Percentiles rank a stretch among this genome's conserved stretches.
Evolutionary conservation across 2,888 invertebrate species (phyloP).

Genomic region (Cetonia aurata): DNA sequence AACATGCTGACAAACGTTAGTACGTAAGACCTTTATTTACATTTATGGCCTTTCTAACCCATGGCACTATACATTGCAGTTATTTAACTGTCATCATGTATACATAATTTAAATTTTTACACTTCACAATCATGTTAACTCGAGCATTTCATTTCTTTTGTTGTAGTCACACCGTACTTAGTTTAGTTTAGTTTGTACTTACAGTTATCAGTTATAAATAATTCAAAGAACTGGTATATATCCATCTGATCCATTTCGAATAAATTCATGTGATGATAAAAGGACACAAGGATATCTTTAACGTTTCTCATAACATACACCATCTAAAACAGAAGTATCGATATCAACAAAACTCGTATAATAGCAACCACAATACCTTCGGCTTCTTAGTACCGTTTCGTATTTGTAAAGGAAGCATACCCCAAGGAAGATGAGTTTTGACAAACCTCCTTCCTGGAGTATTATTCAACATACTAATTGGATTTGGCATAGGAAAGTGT

Average conservation of each 20-base stretch:
- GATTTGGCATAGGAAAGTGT: neutral
- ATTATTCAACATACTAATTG: constrained; percentile 1
- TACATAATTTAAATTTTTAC: no score
- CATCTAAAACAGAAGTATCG: constrained; percentile 65
- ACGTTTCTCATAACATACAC: constrained; percentile 81
- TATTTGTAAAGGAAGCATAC: constrained; percentile 70
- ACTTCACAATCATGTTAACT: no score
- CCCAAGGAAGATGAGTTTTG: constrained; percentile 75
- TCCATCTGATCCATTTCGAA: constrained; percentile 54
- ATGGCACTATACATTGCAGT: no score
- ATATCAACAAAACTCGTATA: neutral
- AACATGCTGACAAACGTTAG: no score
- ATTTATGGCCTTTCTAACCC: no score
- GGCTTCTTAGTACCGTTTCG: constrained; percentile 62
- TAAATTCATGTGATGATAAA: constrained; percentile 76
- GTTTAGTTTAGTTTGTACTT: neutral
- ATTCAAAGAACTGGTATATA: constrained; percentile 24
- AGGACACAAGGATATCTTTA: constrained; percentile 79
- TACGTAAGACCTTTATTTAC: no score
- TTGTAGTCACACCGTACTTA: no score
- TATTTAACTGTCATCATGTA: no score
- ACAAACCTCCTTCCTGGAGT: constrained; percentile 70
- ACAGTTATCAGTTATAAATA: constrained; percentile 41
- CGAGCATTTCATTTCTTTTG: no score
- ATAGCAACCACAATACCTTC: constrained; percentile 53